Base-by-base conservation (phyloP, 2,113 vertebrate genomes). In the Amblyornis subalaris region DNA sequence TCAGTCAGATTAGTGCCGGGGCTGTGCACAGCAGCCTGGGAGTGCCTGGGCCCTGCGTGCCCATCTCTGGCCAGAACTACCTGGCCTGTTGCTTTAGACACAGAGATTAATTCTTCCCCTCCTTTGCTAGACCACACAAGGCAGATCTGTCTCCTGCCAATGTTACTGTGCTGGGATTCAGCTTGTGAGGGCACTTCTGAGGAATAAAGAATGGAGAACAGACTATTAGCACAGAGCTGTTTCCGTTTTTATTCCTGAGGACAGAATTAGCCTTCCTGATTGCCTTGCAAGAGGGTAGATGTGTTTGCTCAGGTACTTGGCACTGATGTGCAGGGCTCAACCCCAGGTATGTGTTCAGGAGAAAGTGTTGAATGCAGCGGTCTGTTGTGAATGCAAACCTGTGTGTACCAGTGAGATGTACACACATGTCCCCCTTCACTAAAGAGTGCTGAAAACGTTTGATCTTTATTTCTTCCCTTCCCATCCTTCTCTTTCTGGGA, bases 301-400 rank as follows among this genome's bases (percentile, higher is more conserved):
- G 0, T 40, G 12, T 33, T 77, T 44, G 23, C 12, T 80, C 31
- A 21, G 36, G 25, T 62, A 3, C 35, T 44, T 50, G 3, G 18
- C 23, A 9, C 20, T 80, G 40, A 20, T 25, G 20, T 28, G 51
- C 47, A 45, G 36, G 31, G 21, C 20, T 78, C 79, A 60, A 10
- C 8, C n/a, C 17, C 33, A 22, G 47, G 14, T 36, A 14, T 0
- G 0, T 4, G 1, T 29, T 38, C 8, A 24, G 50, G 33, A 72
- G 44, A 48, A 57, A 42, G 8, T 26, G 22, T 1, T 47, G 44
- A 51, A 44, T 47, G 38, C 28, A 44, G 53, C 31, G 35, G 17
- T 67, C 65, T 2, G 1, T 53, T 72, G 45, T 36, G 83, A 77
- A 13, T 35, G 24, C 45, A 77, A 0, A 25, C 13, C n/a, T 33